Conservation (phyloP, 2,113 vertebrate species). For the Cebidichthys violaceus region DNA sequence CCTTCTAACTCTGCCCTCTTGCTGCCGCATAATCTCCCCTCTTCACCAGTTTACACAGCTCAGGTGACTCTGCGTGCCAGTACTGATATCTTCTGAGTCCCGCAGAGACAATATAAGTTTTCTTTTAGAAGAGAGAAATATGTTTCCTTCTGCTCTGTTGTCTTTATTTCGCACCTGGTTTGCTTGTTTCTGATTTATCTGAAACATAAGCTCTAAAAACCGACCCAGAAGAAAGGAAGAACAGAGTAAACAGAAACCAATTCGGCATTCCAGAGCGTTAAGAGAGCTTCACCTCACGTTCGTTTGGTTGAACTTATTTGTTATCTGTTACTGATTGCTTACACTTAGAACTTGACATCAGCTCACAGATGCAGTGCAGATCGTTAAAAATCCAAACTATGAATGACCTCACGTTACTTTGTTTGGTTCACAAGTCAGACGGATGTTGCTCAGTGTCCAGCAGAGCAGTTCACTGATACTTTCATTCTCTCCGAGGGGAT, state of each 20-base stretch:
- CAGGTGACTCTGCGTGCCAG: slow-evolving; percentile 44
- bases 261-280: slow-evolving; percentile 48
- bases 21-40: slow-evolving; percentile 44
- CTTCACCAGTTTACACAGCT: slow-evolving; percentile 30
- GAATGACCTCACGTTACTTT: slow-evolving; percentile 47
- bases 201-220: slow-evolving; percentile 19
- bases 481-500: slow-evolving; percentile 54
- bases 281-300: slow-evolving; percentile 31
- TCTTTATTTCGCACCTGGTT: slow-evolving; percentile 2
- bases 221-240: not conserved
- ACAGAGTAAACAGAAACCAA: slow-evolving; percentile 40
- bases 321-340: slow-evolving; percentile 51
- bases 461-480: slow-evolving; percentile 41
- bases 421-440: slow-evolving; percentile 13
- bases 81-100: slow-evolving; percentile 15
- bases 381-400: slow-evolving; percentile 39
- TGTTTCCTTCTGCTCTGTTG: not conserved
- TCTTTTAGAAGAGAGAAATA: not conserved
- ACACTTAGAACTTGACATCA: slow-evolving; percentile 44
- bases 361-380: slow-evolving; percentile 41
- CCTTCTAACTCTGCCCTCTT: slow-evolving; percentile 44
- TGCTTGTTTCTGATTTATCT: slow-evolving; percentile 16
- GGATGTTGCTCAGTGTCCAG: slow-evolving; percentile 22
- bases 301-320: slow-evolving; percentile 20
- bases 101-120: not conserved